phyloP scores from a whole-genome alignment of 2,888 invertebrate genomes.

The Lochmaea crataegi region DNA sequence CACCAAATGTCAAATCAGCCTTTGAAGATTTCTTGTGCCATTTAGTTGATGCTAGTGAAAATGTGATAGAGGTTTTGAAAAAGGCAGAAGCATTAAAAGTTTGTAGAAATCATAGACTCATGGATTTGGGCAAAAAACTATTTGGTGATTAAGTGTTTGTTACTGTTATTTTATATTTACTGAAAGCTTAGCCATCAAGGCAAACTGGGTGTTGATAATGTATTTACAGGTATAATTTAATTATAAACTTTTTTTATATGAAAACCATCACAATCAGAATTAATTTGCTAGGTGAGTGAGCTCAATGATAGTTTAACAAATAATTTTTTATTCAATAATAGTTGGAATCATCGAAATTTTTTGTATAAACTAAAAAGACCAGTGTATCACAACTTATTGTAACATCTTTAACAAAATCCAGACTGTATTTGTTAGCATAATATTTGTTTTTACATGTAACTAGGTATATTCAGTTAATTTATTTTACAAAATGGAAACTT shows the following conservation, averaged over 20 bases:
- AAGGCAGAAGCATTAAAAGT: constrained; percentile 85
- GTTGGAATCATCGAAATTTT: no score
- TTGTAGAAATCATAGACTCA: constrained; percentile 87
- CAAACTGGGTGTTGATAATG: constrained; percentile 12
- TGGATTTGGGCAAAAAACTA: constrained; percentile 89
- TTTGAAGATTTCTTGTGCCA: constrained; percentile 91
- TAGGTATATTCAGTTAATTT: no score
- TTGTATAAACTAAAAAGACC: no score
- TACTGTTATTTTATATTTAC: constrained; percentile 6
- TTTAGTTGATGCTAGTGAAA: constrained; percentile 81
- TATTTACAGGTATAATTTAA: neutral
- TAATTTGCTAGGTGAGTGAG: no score
- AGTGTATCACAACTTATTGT: no score
- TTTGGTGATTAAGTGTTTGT: constrained; percentile 78
- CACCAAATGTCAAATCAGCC: constrained; percentile 87
- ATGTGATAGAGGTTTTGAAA: constrained; percentile 80
- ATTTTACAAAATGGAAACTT: no score
- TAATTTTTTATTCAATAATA: no score
- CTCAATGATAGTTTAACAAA: no score
- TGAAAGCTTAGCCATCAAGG: neutral
- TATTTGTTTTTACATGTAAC: no score
- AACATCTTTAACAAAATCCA: no score
- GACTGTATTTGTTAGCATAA: no score
- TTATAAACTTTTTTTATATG: neutral
- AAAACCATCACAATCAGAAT: neutral